These are phyloP conservation scores for Callionymus lyra DNA, from an alignment of 2,113 vertebrate species.

Conservation along the genomic window DNA sequence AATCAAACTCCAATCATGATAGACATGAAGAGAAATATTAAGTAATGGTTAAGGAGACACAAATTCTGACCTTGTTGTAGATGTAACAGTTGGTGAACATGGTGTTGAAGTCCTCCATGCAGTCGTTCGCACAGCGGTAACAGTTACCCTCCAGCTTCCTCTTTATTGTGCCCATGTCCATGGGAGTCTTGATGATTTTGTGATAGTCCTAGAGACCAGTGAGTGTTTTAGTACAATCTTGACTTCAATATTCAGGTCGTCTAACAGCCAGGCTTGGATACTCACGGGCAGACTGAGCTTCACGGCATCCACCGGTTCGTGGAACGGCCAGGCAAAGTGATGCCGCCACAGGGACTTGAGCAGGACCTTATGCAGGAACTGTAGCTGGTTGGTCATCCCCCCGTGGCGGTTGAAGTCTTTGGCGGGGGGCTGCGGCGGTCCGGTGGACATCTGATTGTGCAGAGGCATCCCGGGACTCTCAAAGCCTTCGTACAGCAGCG, in stretches of 20 bases:
- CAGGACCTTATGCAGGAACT: constrained; percentile 85
- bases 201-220: constrained; percentile 76
- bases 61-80: constrained; percentile 81
- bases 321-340: constrained; percentile 92
- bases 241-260: too few species aligned
- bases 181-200: constrained; percentile 90
- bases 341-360: constrained; percentile 91
- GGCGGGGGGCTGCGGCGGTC: constrained; percentile 71
- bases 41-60: too few species aligned
- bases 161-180: constrained; percentile 95
- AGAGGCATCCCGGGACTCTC: constrained; percentile 79
- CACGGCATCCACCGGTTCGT: constrained; percentile 80
- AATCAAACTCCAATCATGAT: too few species aligned
- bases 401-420: constrained; percentile 77
- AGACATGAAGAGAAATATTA: too few species aligned
- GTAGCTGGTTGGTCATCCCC: constrained; percentile 84
- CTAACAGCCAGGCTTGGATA: not conserved
- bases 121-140: constrained; percentile 83
- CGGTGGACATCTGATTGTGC: constrained; percentile 54
- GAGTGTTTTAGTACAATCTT: too few species aligned
- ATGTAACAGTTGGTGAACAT: constrained; percentile 98
- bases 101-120: constrained; percentile 95
- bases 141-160: constrained; percentile 80
- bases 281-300: constrained; percentile 84
- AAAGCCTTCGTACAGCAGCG: constrained; percentile 83